These are phyloP conservation scores for Sminthurides bifidus DNA, from an alignment of 1,140 invertebrate species.

Conservation along the genomic window DNA sequence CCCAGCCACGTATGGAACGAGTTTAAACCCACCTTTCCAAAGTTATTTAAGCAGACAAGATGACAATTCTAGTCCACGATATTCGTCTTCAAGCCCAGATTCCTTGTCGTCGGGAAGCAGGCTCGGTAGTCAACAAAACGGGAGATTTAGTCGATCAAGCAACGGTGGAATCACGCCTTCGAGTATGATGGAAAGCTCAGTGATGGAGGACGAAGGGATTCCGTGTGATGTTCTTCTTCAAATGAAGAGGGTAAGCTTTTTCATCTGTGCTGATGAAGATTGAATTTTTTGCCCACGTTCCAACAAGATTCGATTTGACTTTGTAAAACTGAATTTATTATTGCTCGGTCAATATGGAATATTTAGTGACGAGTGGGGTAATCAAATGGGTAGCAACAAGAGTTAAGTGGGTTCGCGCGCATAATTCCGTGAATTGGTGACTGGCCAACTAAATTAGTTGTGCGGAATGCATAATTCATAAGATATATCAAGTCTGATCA, in stretches of 20 bases:
- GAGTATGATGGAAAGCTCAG: too few species aligned
- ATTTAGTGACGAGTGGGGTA: too few species aligned
- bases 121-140: neutral
- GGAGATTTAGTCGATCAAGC: neutral
- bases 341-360: neutral
- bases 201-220: slow-evolving; percentile 7
- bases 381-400: too few species aligned
- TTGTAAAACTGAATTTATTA: neutral
- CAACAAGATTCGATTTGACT: neutral
- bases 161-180: slow-evolving; percentile 5
- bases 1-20: too few species aligned
- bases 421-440: too few species aligned
- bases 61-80: slow-evolving; percentile 16
- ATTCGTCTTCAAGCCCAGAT: slow-evolving; percentile 7
- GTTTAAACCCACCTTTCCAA: too few species aligned
- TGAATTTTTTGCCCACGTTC: neutral
- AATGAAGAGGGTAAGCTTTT: slow-evolving; percentile 27
- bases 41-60: slow-evolving; percentile 10
- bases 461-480: too few species aligned
- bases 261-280: neutral
- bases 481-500: too few species aligned
- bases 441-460: too few species aligned
- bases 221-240: slow-evolving; percentile 23
- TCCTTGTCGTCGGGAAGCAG: neutral
- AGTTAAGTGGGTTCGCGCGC: too few species aligned